A percentile compares a stretch with the other conserved stretches of the same genome.
phyloP scores from a whole-genome alignment of 2,797 vertebrate species.

The Falco concolor region DNA sequence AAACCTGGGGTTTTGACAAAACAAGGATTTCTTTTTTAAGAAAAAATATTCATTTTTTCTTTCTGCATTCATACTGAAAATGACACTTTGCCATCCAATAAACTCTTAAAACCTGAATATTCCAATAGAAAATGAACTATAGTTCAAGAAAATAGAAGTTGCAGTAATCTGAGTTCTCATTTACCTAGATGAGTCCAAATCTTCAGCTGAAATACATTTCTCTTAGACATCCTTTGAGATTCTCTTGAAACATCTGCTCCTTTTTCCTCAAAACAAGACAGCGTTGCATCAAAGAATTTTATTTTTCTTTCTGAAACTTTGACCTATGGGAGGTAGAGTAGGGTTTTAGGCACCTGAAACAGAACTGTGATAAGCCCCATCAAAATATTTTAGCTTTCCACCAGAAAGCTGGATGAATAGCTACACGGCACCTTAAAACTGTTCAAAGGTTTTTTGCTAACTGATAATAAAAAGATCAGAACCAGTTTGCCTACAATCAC shows the following conservation, averaged over 20 bases:
- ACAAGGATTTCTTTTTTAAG: neutral
- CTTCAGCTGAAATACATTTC: neutral
- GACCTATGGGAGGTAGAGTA: neutral
- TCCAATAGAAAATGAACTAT: neutral
- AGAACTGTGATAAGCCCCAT: neutral
- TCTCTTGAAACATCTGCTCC: neutral
- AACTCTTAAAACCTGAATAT: neutral
- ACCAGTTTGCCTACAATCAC: neutral
- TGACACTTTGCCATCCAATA: neutral
- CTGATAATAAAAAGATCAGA: neutral
- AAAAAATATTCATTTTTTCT: neutral
- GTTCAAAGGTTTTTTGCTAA: constrained; percentile 15
- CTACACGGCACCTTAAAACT: neutral
- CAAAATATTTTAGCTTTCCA: neutral
- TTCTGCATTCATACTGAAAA: neutral
- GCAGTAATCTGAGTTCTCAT: neutral
- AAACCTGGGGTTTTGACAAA: neutral
- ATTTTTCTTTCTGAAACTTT: neutral
- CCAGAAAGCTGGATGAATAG: neutral
- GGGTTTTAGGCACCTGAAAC: neutral
- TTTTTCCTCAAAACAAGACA: neutral
- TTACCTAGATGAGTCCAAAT: neutral
- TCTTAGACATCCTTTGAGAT: neutral
- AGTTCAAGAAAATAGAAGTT: neutral
- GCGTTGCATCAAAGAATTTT: neutral